Base-by-base conservation (phyloP, 2,888 invertebrate genomes). In the Lissocephala sabroskyi region DNA sequence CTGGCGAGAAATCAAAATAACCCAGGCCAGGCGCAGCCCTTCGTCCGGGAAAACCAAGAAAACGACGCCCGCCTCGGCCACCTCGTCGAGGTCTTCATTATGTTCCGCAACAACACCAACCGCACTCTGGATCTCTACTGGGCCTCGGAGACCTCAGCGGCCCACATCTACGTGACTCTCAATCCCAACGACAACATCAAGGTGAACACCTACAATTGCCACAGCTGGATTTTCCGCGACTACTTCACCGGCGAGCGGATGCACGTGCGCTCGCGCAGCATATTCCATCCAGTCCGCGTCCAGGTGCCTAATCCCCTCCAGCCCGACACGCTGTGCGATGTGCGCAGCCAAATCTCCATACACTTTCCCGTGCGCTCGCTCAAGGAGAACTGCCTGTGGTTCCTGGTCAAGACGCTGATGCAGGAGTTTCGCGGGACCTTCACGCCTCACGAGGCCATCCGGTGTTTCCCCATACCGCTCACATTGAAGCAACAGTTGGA, bases 171-270 rank as follows among this genome's bases (percentile, higher is more conserved):
- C 75, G 85, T 86, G 2, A 86, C 86, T 0, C 76, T 95, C n/a
- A 77, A 82, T 0, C 86, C 89, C 0, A 84, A 84, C 0, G 85
- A 65, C 1, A 63, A 63, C 7, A 60, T 76, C 2, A 76, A 76
- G 67, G 87, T 94, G 0, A 91, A 92, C 66, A 92, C 95, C 0
- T 96, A 86, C 80, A 88, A 90, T 10, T 90, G 91, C 0, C 95
- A 96, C 84, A 93, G 93, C 0, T 96, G 95, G 95, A 89, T 94
- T 55, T 95, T 94, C 76, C 86, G 90, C 1, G 93, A 94, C 79
- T 84, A 87, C 0, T 82, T 86, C 0, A 92, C 92, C 0, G 88
- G 88, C 41, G 93, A 93, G 67, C 86, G 88, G 30, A 84, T 90
- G 81, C 76, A 79, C 26, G 87, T 91, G 0, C 87, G 53, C 85